A percentile compares a stretch with the other conserved stretches of the same genome.
phyloP scores from a whole-genome alignment of 2,888 invertebrate species.

The Endomychus coccineus region DNA sequence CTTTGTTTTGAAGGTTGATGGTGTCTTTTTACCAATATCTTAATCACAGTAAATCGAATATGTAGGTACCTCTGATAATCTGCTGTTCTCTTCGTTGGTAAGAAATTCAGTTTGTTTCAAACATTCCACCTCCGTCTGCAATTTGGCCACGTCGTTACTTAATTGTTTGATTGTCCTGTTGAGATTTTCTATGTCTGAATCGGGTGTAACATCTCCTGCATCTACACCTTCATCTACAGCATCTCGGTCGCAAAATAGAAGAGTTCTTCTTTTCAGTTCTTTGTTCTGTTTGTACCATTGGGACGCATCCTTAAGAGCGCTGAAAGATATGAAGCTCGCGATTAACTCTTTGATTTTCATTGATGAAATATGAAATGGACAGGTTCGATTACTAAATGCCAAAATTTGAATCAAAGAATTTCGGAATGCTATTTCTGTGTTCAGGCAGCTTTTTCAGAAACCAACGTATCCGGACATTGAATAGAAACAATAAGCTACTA shows the following conservation, averaged over 20 bases:
- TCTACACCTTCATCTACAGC: constrained; percentile 49
- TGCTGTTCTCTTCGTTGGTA: constrained; percentile 57
- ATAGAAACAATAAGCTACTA: no score
- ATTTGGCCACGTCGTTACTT: constrained; percentile 55
- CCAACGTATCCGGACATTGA: no score
- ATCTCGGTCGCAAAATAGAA: constrained; percentile 54
- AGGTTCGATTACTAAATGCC: no score
- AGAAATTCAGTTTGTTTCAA: constrained; percentile 63
- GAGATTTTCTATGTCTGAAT: constrained; percentile 61
- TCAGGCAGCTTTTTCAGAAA: no score
- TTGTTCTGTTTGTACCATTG: constrained; percentile 75
- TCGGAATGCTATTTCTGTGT: no score
- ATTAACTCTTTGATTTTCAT: no score
- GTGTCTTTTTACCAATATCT: constrained; percentile 3
- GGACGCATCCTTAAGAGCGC: constrained; percentile 61
- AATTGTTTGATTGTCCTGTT: constrained; percentile 59
- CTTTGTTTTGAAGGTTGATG: not conserved
- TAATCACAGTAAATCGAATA: not conserved
- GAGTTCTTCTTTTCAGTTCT: constrained; percentile 60
- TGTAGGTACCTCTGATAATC: constrained; percentile 48
- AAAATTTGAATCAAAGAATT: no score
- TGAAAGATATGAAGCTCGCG: no score
- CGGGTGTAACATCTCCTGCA: constrained; percentile 45
- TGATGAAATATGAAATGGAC: no score
- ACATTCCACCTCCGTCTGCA: constrained; percentile 59